phyloP scores from a whole-genome alignment of 92 coral and sea anemone genomes.

The Palythoa heliodiscus region DNA sequence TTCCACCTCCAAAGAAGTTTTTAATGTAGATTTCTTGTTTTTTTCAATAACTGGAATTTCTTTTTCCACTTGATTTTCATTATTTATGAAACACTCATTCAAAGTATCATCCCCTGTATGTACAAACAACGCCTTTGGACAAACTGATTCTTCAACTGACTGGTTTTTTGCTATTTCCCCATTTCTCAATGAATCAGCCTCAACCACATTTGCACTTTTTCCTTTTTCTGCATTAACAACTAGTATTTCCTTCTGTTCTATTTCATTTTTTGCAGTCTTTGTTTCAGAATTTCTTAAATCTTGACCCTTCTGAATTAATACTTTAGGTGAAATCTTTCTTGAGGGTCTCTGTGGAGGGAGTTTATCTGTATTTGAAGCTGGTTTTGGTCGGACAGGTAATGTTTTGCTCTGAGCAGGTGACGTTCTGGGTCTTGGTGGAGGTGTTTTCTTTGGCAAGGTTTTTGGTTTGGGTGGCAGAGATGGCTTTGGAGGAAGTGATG shows the following conservation, averaged over 20 bases:
- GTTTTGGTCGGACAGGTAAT: constrained; percentile 6
- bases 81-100: neutral
- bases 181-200: neutral
- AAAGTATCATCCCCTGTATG: neutral
- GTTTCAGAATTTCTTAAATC: constrained; percentile 8
- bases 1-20: neutral
- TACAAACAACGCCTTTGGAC: neutral
- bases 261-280: neutral
- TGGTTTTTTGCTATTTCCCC: neutral
- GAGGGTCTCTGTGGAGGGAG: constrained; percentile 14
- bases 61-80: neutral
- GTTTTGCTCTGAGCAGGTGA: constrained; percentile 5
- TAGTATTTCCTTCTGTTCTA: neutral
- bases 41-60: neutral
- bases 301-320: neutral
- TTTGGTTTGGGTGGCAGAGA: constrained; percentile 6
- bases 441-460: constrained; percentile 1
- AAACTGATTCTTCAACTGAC: neutral
- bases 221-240: neutral
- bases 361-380: neutral
- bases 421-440: constrained; percentile 7
- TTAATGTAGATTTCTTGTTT: neutral
- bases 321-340: neutral
- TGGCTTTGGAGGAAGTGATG: neutral
- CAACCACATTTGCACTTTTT: neutral